phyloP scores from a whole-genome alignment of 2,113 vertebrate species.

The Callionymus lyra region DNA sequence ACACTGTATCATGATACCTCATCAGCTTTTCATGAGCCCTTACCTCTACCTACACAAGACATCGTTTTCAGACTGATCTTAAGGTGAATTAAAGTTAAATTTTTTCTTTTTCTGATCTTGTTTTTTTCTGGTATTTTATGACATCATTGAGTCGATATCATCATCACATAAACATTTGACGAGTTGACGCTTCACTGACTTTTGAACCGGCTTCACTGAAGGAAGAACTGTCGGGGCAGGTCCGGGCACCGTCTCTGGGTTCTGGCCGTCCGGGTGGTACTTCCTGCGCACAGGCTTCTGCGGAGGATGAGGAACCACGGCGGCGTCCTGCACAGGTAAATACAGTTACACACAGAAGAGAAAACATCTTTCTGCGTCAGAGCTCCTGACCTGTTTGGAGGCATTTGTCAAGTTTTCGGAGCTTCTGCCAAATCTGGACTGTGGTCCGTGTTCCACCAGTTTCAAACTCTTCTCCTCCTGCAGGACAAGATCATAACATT shows the following conservation, averaged over 20 bases:
- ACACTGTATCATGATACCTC: too few relatives aligned
- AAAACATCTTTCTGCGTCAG: accelerated
- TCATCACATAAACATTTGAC: too few relatives aligned
- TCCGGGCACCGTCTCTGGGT: slow-evolving; percentile 54
- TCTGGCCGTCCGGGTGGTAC: slow-evolving; percentile 73
- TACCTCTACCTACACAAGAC: too few relatives aligned
- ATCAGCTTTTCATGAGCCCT: too few relatives aligned
- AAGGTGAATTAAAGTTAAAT: too few relatives aligned
- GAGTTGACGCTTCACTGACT: slow-evolving; percentile 57
- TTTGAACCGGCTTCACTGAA: slow-evolving; percentile 72
- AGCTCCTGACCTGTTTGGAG: slow-evolving; percentile 74
- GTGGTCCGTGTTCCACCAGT: slow-evolving; percentile 58
- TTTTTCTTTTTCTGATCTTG: too few relatives aligned
- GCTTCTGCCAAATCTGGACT: slow-evolving; percentile 54
- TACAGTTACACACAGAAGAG: not conserved
- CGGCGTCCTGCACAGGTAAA: slow-evolving; percentile 59
- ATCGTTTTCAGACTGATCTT: too few relatives aligned
- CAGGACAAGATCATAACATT: too few relatives aligned
- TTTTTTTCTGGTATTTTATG: too few relatives aligned
- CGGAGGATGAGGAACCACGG: slow-evolving; percentile 62
- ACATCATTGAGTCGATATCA: too few relatives aligned
- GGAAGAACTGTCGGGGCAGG: slow-evolving; percentile 50
- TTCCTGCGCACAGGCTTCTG: slow-evolving; percentile 86
- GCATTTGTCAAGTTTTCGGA: slow-evolving; percentile 66
- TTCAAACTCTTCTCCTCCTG: slow-evolving; percentile 73